phyloP scores from a whole-genome alignment of 2,113 vertebrate genomes.

The Scalopus aquaticus region DNA sequence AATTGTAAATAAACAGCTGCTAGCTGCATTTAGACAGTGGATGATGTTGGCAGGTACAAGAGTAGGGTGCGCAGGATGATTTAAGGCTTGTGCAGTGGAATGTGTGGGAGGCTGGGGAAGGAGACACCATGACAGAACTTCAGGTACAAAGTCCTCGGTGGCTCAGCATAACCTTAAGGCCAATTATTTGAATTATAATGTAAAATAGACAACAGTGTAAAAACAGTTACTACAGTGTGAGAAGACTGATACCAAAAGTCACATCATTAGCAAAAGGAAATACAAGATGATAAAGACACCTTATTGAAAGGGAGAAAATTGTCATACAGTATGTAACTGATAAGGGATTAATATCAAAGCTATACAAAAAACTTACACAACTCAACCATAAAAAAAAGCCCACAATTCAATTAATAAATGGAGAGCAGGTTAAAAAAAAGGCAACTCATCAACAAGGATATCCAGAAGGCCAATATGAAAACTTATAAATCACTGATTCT shows the following conservation, averaged over 20 bases:
- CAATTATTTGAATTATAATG: neutral
- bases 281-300: too few species aligned
- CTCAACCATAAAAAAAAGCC: too few species aligned
- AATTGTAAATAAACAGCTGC: constrained; percentile 83
- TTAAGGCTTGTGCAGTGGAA: constrained; percentile 52
- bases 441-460: too few species aligned
- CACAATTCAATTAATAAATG: too few species aligned
- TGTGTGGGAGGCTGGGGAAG: neutral
- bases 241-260: neutral
- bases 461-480: too few species aligned
- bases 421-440: too few species aligned
- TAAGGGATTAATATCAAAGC: too few species aligned
- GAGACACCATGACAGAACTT: neutral
- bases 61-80: constrained; percentile 38
- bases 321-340: too few species aligned
- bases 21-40: constrained; percentile 60
- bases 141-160: neutral
- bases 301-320: too few species aligned
- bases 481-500: too few species aligned
- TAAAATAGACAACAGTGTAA: neutral
- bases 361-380: too few species aligned
- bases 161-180: neutral
- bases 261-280: too few species aligned
- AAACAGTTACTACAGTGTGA: neutral
- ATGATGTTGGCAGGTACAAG: constrained; percentile 70